Conservation (phyloP, 2,888 invertebrate genomes). For the Venusia cambrica region DNA sequence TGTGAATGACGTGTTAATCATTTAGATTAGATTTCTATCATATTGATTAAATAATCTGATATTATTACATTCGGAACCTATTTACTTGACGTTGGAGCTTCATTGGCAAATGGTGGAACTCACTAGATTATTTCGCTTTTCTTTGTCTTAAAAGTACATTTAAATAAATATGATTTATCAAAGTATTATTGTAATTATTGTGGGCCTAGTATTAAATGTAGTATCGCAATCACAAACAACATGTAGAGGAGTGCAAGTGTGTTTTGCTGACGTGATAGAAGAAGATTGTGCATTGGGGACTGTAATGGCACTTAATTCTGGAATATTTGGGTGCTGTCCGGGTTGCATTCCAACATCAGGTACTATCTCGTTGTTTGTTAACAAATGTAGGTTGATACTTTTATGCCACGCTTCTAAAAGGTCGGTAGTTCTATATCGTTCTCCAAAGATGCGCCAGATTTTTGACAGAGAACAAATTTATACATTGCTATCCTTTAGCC, state of each 20-base stretch:
- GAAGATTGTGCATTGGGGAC: constrained; percentile 45
- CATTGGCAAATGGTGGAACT: constrained; percentile 28
- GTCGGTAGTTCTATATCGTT: no score
- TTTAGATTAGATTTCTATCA: constrained; percentile 49
- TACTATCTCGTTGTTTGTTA: no score
- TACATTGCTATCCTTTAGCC: no score
- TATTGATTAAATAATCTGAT: constrained; percentile 36
- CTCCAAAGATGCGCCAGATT: no score
- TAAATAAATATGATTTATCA: constrained; percentile 24
- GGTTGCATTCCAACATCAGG: constrained; percentile 47
- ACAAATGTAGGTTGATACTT: no score
- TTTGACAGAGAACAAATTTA: no score
- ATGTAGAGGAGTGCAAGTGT: constrained; percentile 55
- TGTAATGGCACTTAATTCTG: constrained; percentile 45
- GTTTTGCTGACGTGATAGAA: constrained; percentile 57
- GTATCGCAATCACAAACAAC: constrained; percentile 40
- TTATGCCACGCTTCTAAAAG: no score
- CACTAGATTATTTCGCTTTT: constrained; percentile 19
- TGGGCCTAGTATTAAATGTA: constrained; percentile 26
- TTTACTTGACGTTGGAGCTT: constrained; percentile 39
- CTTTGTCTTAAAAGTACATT: constrained; percentile 10
- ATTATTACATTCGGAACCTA: constrained; percentile 19
- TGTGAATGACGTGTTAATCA: constrained; percentile 30
- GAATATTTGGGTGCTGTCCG: constrained; percentile 68
- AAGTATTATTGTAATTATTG: constrained; percentile 26